These are phyloP conservation scores for Argynnis bischoffii DNA, from an alignment of 2,888 invertebrate species.

Conservation along the genomic window DNA sequence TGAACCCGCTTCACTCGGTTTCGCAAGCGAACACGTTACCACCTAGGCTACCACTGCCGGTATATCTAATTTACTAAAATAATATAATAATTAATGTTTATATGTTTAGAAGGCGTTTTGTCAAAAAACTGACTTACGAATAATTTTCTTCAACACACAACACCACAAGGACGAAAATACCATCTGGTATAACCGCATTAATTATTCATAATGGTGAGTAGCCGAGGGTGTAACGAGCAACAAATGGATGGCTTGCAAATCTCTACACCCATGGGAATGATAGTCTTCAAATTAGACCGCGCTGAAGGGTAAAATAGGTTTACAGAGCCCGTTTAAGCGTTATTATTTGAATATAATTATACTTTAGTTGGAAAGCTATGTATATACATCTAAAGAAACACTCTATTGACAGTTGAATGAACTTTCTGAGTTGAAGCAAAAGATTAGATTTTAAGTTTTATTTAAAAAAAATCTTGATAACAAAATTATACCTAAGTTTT, in stretches of 20 bases:
- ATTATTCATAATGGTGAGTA: conserved; percentile 53
- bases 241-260: conserved; percentile 48
- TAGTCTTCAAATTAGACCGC: conserved; percentile 37
- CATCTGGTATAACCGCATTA: conserved; percentile 43
- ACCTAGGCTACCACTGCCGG: no score
- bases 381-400: no score
- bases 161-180: conserved; percentile 40
- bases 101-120: no score
- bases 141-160: conserved; percentile 10
- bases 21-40: no score
- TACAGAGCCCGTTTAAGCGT: conserved; percentile 27
- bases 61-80: no score
- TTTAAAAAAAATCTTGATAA: no score
- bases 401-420: no score
- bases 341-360: conserved; percentile 30
- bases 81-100: no score
- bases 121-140: background rate
- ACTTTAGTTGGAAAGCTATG: background rate
- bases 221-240: conserved; percentile 49
- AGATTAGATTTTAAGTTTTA: no score
- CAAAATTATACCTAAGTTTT: no score
- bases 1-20: no score
- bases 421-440: no score
- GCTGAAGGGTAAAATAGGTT: conserved; percentile 35
- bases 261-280: conserved; percentile 37